A percentile compares a stretch with the other conserved stretches of the same genome.
These are phyloP conservation scores for Sebastes oblongus DNA, from an alignment of 2,797 vertebrate species.

Conservation along the genomic window DNA sequence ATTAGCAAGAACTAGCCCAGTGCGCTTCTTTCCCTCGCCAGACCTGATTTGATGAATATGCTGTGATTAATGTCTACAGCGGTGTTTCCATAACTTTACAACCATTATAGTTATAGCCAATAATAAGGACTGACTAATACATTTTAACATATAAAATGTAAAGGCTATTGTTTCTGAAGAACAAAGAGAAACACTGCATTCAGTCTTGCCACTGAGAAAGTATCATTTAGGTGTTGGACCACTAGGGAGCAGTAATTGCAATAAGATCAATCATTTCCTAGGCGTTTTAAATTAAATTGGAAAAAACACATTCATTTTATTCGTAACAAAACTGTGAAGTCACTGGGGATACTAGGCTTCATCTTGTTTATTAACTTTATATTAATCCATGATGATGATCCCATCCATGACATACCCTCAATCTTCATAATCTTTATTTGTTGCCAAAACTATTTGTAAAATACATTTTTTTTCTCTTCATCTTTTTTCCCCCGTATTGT, in stretches of 20 bases:
- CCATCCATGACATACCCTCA: background rate
- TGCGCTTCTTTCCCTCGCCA: slow-evolving; percentile 64
- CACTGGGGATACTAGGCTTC: background rate
- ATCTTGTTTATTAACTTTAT: background rate
- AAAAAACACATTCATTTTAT: background rate
- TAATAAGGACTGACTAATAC: slow-evolving; percentile 4
- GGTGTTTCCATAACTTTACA: slow-evolving; percentile 39
- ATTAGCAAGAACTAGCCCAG: slow-evolving; percentile 76
- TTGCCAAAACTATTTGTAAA: background rate
- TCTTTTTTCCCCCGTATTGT: background rate
- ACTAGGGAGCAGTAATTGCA: background rate
- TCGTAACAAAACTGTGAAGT: background rate
- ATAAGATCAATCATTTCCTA: background rate
- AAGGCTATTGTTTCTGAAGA: background rate
- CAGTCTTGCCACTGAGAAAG: background rate
- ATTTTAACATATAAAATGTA: slow-evolving; percentile 14
- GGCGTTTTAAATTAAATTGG: background rate
- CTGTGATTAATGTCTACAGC: slow-evolving; percentile 67
- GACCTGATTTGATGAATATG: slow-evolving; percentile 76
- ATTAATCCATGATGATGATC: background rate
- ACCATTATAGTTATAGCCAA: slow-evolving; percentile 24
- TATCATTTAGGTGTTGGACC: background rate
- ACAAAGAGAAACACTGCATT: background rate
- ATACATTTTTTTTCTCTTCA: background rate
- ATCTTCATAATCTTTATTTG: background rate